Evolutionary conservation across 2,888 invertebrate genomes (phyloP).

Genomic region (Phyto melanocephala): DNA sequence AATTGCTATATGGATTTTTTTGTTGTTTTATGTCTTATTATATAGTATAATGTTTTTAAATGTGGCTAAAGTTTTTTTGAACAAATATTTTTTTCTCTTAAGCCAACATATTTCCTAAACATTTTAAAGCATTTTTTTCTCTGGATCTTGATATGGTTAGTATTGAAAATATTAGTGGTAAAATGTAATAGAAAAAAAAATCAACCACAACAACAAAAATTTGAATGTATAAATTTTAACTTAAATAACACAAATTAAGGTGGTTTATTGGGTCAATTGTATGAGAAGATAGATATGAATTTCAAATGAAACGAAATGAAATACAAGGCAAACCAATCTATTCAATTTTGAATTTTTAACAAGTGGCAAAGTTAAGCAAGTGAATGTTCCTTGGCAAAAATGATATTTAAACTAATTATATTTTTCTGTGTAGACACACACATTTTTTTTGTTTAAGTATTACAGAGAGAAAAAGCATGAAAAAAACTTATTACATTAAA

Average conservation of each 20-base stretch:
- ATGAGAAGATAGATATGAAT: slow-evolving; percentile 58
- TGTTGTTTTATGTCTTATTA: slow-evolving; percentile 57
- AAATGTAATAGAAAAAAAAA: not conserved
- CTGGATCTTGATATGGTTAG: slow-evolving; percentile 65
- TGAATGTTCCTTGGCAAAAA: slow-evolving; percentile 34
- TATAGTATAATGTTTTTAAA: slow-evolving; percentile 60
- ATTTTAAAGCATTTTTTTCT: slow-evolving; percentile 3
- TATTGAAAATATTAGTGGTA: slow-evolving; percentile 58
- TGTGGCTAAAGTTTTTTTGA: slow-evolving; percentile 38
- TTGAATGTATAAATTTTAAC: slow-evolving; percentile 52
- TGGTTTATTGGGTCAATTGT: slow-evolving; percentile 67
- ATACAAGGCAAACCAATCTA: slow-evolving; percentile 35
- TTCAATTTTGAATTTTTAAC: slow-evolving; percentile 22
- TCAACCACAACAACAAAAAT: slow-evolving; percentile 16
- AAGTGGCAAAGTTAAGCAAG: slow-evolving; percentile 41
- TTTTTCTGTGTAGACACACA: not conserved
- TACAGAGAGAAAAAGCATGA: no score
- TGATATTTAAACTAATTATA: slow-evolving; percentile 48
- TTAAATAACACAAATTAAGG: slow-evolving; percentile 67
- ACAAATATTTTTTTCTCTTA: not conserved
- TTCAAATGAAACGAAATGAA: slow-evolving; percentile 43
- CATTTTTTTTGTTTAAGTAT: not conserved
- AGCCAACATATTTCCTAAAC: not conserved
- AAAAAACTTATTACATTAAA: slow-evolving; percentile 9
- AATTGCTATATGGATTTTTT: slow-evolving; percentile 62